Evolutionary conservation across 2,797 vertebrate genomes (phyloP).

Genomic region (Microctenopoma lineatum): DNA sequence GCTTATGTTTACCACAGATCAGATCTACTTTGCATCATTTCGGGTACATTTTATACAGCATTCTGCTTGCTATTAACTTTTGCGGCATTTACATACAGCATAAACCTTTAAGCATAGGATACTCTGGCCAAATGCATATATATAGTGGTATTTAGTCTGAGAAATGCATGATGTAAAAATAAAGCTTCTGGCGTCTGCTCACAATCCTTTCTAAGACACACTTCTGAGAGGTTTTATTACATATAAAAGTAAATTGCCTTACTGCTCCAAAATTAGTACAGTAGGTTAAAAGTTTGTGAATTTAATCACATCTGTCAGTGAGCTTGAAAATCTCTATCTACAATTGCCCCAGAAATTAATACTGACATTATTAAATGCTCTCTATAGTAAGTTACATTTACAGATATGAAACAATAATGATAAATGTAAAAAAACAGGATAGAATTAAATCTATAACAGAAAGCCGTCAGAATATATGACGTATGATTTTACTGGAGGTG

Average conservation of each 20-base stretch:
- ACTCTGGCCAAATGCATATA: background rate
- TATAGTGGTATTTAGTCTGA: background rate
- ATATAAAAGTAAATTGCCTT: conserved; percentile 33
- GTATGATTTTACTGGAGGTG: background rate
- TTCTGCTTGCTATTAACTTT: background rate
- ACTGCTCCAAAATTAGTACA: conserved; percentile 33
- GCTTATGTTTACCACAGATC: conserved; percentile 36
- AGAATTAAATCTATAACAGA: background rate
- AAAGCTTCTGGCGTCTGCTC: conserved; percentile 4
- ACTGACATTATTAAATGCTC: conserved; percentile 24
- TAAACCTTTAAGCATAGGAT: background rate
- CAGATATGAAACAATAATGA: too few relatives aligned
- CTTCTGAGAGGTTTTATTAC: conserved; percentile 19
- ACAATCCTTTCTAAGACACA: background rate
- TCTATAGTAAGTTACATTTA: conserved; percentile 14
- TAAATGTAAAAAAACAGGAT: background rate
- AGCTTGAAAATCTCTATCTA: conserved; percentile 15
- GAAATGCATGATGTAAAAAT: background rate
- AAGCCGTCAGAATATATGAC: background rate
- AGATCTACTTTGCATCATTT: conserved; percentile 44
- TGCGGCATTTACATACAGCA: conserved; percentile 6
- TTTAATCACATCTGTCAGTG: conserved; percentile 39
- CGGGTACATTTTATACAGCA: conserved; percentile 25
- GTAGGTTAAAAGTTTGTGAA: conserved; percentile 38
- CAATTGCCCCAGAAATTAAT: conserved; percentile 35